Evolutionary conservation across 2,888 invertebrate species (phyloP), one percentile per base, ranked within the genome.

Genomic region (Patella depressa): DNA sequence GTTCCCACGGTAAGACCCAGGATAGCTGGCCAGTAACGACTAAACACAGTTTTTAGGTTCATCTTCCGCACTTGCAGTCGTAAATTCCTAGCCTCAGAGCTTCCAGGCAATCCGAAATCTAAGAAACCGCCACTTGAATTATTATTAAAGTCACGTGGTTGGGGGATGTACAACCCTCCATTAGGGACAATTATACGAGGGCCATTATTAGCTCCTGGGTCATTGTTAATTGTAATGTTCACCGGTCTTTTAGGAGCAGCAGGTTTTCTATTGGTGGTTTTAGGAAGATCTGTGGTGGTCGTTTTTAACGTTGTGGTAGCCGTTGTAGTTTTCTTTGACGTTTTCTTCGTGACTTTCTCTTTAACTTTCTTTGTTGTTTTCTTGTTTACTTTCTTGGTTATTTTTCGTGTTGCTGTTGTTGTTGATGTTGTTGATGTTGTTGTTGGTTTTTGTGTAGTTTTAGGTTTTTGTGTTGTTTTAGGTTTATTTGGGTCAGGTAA

Each of bases 21-120:
- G 55, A 85, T 84, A 59, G 85, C 83, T 19, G 85, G 85, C 85
- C 85, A 85, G 79, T 85, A 84, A 54, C 83, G 81, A 29, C 79
- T 80, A 77, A 85, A 82, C 70, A 82, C 82, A 2, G 72, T 76
- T 53, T 76, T 65, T 19, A 82, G 76, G 59, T 78, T 77, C 54
- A 80, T 45, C 54, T 75, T 53, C 29, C 74, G 72, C 17, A 70
- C 45, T 29, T 78, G 79, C 53, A 80, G 65, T 11, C 78, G 55
- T 7, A 76, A 74, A 53, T 76, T 74, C 9, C 78, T 71, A 7
- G 45, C 45, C 9, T 11, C 65, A 24, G 24, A 19, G 72, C 76
- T 53, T 77, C 81, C 12, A 79, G 75, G 2, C 70, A 59, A 45
- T 77, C 72, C 71, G 78, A 59, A n/a, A 65, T 72, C 14, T 74